Conservation (phyloP, 2,113 vertebrate genomes). For the Albula goreensis region DNA sequence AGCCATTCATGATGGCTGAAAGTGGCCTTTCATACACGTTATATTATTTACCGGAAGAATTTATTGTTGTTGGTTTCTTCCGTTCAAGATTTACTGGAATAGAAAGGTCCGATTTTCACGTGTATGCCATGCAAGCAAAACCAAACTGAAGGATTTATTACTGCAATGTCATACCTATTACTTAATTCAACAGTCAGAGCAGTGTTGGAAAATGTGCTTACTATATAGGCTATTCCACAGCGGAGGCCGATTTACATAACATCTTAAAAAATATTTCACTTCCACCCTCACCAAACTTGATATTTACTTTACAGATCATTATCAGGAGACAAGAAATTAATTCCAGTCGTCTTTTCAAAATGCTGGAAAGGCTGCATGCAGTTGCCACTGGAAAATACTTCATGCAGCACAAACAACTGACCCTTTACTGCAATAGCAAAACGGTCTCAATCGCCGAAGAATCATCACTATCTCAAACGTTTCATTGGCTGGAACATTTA, state of each 20-base stretch:
- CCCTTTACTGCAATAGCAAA: too few species aligned
- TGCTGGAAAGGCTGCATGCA: too few species aligned
- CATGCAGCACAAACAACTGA: too few species aligned
- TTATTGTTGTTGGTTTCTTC: slow-evolving; percentile 17
- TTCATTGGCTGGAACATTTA: too few species aligned
- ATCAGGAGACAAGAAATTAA: background rate
- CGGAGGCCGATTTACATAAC: background rate
- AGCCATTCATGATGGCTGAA: slow-evolving; percentile 25
- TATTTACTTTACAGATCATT: background rate
- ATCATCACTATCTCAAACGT: too few species aligned
- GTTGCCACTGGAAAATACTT: too few species aligned
- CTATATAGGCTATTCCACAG: background rate
- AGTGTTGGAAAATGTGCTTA: background rate
- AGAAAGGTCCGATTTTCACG: background rate
- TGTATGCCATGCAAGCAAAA: background rate
- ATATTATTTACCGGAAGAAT: slow-evolving; percentile 6
- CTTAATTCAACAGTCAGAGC: background rate
- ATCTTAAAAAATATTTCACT: background rate
- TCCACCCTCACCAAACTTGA: background rate
- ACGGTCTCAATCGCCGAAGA: too few species aligned
- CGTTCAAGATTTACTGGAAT: background rate
- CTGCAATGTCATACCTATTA: background rate
- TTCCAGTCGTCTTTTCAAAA: background rate
- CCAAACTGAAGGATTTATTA: background rate
- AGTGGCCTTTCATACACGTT: slow-evolving; percentile 14